Base-by-base conservation (phyloP, 2,113 vertebrate species). In the Microcebus ravelobensis region DNA sequence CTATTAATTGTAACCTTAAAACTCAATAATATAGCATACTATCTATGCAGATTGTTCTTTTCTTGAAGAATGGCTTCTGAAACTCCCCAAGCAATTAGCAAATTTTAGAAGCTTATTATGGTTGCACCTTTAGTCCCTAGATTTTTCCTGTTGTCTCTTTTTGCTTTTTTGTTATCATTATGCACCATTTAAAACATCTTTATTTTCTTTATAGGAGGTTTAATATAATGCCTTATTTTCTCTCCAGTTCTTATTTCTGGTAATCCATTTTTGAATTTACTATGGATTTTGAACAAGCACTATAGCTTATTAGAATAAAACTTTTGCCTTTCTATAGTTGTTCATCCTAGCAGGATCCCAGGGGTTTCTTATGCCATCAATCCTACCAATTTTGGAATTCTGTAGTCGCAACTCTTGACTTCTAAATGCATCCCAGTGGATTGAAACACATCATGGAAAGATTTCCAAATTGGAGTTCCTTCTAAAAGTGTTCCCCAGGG, bases 401-500 rank as follows among this genome's bases (percentile, higher is more conserved):
- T 90, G 1, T 91, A 57, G 21, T 95, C 25, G 31, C 18, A 74
- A 59, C 23, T 91, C 70, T 61, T 94, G 52, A 67, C 27, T 71
- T 84, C 39, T 45, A 27, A 90, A 31, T 81, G 36, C 21, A 74
- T 84, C 45, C 81, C 42, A 63, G 61, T 48, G 59, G 52, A 52
- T 25, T 82, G 50, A 88, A 93, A 55, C 31, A n/a, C 59, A 85
- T 70, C 76, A 18, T 82, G 71, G 50, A 95, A 88, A 95, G 59
- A 81, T 82, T 85, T 87, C 76, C 42, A 87, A 81, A 55, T 73
- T 94, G n/a, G 20, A 90, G 17, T 94, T 93, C 55, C 59, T 90
- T 91, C 21, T 7, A 55, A 15, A 94, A 59, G 85, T 92, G 21
- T 90, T 94, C 83, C 11, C 31, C 18, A 14, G 29, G 36, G 20